Evolutionary conservation across 2,797 vertebrate genomes (phyloP).

Genomic region (Enteromius treurensis): DNA sequence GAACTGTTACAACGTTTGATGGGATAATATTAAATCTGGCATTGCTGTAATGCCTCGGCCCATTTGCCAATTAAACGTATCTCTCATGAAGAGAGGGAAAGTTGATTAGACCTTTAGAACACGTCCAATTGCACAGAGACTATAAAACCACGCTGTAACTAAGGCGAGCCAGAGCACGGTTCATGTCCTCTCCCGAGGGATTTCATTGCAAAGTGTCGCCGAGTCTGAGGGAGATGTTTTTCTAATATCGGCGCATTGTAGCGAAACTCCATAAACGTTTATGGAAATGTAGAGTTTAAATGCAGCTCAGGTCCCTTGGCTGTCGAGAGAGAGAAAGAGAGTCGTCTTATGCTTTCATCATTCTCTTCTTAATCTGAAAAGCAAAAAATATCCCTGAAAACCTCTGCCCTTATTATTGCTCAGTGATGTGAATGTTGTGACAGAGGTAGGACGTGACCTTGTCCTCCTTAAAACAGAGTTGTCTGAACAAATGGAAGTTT

Average conservation of each 20-base stretch:
- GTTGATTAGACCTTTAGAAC: conserved; percentile 50
- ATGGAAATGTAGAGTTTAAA: conserved; percentile 58
- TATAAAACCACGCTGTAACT: conserved; percentile 52
- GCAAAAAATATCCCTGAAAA: neutral
- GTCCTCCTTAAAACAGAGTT: neutral
- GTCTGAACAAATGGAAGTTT: conserved; percentile 41
- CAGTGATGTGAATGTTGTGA: conserved; percentile 26
- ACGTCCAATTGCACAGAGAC: conserved; percentile 42
- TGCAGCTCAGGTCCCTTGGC: conserved; percentile 35
- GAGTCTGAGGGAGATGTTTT: conserved; percentile 46
- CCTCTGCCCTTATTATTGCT: conserved; percentile 17
- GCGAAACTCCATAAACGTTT: conserved; percentile 56
- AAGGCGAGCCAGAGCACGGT: conserved; percentile 32
- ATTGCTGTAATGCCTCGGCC: conserved; percentile 29
- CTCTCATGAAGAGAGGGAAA: conserved; percentile 34
- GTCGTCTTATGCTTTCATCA: conserved; percentile 19
- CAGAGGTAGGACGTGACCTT: conserved; percentile 1
- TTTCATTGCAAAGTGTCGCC: conserved; percentile 48
- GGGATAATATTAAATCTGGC: conserved; percentile 24
- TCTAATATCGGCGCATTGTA: conserved; percentile 54
- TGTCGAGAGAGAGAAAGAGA: conserved; percentile 27
- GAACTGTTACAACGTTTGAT: neutral
- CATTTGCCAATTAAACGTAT: conserved; percentile 43
- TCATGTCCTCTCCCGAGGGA: conserved; percentile 45
- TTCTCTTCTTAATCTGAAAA: conserved; percentile 3